phyloP scores from a whole-genome alignment of 2,888 invertebrate genomes.

The Temnothorax rugatulus region DNA sequence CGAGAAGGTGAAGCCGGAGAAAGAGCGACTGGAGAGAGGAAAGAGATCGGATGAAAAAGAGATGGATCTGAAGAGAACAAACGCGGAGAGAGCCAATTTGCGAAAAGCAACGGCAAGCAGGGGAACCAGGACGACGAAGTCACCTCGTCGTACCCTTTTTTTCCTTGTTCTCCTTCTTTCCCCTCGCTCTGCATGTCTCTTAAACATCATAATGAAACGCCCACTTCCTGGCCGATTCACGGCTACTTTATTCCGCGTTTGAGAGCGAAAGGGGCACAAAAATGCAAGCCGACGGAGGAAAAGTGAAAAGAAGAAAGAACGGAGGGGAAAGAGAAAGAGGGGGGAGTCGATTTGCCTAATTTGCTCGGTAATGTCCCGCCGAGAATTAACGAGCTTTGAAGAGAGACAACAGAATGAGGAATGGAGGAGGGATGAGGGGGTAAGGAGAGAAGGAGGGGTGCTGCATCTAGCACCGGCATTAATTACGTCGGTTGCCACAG shows the following conservation, averaged over 20 bases:
- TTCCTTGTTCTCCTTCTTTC: constrained; percentile 55
- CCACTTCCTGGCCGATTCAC: constrained; percentile 82
- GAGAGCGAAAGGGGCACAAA: neutral
- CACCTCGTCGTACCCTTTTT: constrained; percentile 40
- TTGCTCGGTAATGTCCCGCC: constrained; percentile 71
- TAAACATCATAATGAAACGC: constrained; percentile 79
- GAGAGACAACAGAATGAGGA: constrained; percentile 13
- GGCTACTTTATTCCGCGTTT: constrained; percentile 69
- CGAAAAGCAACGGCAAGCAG: constrained; percentile 51
- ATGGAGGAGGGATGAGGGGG: constrained; percentile 20
- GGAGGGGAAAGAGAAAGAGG: neutral
- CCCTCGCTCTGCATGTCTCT: constrained; percentile 25
- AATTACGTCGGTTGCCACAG: constrained; percentile 84
- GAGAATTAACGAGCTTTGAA: constrained; percentile 72
- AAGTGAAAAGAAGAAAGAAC: constrained; percentile 23
- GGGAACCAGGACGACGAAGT: constrained; percentile 59
- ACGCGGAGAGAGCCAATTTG: constrained; percentile 21
- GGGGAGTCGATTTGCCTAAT: constrained; percentile 67
- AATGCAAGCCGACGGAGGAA: neutral
- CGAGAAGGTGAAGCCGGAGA: constrained; percentile 26
- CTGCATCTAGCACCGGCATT: constrained; percentile 76
- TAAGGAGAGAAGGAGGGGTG: constrained; percentile 26
- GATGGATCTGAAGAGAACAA: constrained; percentile 30
- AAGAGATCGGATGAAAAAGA: constrained; percentile 38
- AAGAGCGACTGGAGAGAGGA: constrained; percentile 12